phyloP scores from a whole-genome alignment of 2,888 invertebrate species.

The Cetonia aurata region DNA sequence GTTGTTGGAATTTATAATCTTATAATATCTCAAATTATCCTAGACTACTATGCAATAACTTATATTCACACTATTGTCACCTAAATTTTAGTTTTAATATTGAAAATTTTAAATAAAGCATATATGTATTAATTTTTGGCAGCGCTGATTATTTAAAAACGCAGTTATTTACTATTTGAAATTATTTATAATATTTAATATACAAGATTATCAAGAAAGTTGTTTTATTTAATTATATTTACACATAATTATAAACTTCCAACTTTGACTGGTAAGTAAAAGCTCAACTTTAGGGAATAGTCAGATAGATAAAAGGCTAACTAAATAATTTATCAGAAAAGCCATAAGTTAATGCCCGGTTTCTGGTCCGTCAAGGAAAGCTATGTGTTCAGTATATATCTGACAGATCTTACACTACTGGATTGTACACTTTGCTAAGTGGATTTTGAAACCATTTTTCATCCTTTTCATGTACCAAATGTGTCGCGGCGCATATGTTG shows the following conservation, averaged over 20 bases:
- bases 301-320: too few species aligned
- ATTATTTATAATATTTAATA: constrained; percentile 49
- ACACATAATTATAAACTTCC: neutral
- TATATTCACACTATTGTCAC: constrained; percentile 31
- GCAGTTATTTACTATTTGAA: constrained; percentile 45
- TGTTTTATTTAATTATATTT: constrained; percentile 9
- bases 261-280: neutral
- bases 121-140: constrained; percentile 38
- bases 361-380: too few species aligned
- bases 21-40: constrained; percentile 8
- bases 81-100: constrained; percentile 33
- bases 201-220: constrained; percentile 34
- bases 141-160: constrained; percentile 42
- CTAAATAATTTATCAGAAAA: too few species aligned
- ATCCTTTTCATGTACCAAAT: too few species aligned
- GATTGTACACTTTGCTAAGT: too few species aligned
- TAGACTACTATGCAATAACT: constrained; percentile 26
- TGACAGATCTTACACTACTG: too few species aligned
- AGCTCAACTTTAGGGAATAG: neutral
- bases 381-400: too few species aligned
- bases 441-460: too few species aligned
- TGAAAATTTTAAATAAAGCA: constrained; percentile 35
- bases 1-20: constrained; percentile 47
- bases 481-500: too few species aligned
- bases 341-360: too few species aligned